Percentiles rank a stretch among this genome's conserved stretches.
Evolutionary conservation across 2,113 vertebrate species (phyloP).

Genomic region (Bambusicola thoracicus): DNA sequence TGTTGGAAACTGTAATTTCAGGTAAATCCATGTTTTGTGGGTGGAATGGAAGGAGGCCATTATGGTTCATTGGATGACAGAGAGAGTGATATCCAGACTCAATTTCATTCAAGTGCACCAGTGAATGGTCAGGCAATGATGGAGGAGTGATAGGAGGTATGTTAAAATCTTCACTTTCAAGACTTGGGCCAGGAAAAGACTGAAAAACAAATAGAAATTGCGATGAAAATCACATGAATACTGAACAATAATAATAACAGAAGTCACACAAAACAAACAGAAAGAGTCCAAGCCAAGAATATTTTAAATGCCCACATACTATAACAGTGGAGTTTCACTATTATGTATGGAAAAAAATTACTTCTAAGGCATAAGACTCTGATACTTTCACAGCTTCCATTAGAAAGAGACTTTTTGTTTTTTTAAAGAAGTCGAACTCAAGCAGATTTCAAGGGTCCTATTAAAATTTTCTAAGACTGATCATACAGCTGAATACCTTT

Average conservation of each 20-base stretch:
- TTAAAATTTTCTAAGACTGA: constrained; percentile 73
- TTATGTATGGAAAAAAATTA: constrained; percentile 48
- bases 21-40: constrained; percentile 92
- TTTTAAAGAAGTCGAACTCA: constrained; percentile 67
- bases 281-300: background rate
- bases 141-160: constrained; percentile 96
- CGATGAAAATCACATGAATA: constrained; percentile 12
- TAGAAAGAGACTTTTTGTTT: constrained; percentile 6
- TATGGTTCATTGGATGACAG: constrained; percentile 86
- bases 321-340: constrained; percentile 26
- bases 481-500: constrained; percentile 71
- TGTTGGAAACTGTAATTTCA: constrained; percentile 88
- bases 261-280: background rate
- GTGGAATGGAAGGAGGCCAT: constrained; percentile 89
- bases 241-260: background rate
- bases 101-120: constrained; percentile 88
- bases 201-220: constrained; percentile 65
- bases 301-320: constrained; percentile 57
- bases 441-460: constrained; percentile 73
- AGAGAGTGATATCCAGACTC: constrained; percentile 89
- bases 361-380: constrained; percentile 59
- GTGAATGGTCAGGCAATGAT: constrained; percentile 89
- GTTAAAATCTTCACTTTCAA: constrained; percentile 95
- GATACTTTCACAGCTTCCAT: constrained; percentile 61
- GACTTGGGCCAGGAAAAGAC: constrained; percentile 90